phyloP scores from a whole-genome alignment of 2,888 invertebrate species.

The Lottia scabra region DNA sequence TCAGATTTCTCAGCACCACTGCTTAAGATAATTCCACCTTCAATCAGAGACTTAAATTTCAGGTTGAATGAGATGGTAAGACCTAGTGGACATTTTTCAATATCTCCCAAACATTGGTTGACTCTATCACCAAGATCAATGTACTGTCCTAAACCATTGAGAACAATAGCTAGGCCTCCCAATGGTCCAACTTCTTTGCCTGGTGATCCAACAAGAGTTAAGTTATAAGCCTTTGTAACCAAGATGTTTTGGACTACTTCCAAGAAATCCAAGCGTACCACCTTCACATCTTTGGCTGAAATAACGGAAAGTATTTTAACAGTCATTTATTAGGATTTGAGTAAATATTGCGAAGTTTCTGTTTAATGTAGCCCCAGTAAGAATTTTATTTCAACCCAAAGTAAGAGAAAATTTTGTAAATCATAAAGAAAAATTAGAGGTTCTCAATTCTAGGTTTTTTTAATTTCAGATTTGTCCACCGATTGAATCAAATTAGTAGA shows the following conservation, averaged over 20 bases:
- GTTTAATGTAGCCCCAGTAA: no score
- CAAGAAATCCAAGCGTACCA: conserved; percentile 36
- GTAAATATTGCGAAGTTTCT: no score
- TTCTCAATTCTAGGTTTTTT: no score
- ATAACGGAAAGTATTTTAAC: not conserved
- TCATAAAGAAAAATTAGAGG: no score
- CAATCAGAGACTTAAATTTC: conserved; percentile 25
- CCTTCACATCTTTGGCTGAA: conserved; percentile 37
- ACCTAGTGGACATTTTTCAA: conserved; percentile 38
- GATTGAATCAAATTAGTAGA: no score
- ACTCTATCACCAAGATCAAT: conserved; percentile 42
- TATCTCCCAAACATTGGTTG: conserved; percentile 31
- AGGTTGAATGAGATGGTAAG: conserved; percentile 39
- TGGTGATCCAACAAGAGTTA: conserved; percentile 36
- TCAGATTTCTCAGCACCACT: conserved; percentile 36
- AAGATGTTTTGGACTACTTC: conserved; percentile 36
- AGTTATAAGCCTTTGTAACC: conserved; percentile 29
- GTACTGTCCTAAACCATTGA: conserved; percentile 49
- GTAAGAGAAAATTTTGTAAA: no score
- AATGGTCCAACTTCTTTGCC: conserved; percentile 44
- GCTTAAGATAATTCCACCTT: conserved; percentile 38
- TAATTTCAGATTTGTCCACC: no score
- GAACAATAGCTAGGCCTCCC: conserved; percentile 43
- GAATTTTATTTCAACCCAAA: no score
- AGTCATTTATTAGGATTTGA: no score